These are phyloP conservation scores for Candoia aspera DNA, from an alignment of 2,113 vertebrate species.

Conservation along the genomic window DNA sequence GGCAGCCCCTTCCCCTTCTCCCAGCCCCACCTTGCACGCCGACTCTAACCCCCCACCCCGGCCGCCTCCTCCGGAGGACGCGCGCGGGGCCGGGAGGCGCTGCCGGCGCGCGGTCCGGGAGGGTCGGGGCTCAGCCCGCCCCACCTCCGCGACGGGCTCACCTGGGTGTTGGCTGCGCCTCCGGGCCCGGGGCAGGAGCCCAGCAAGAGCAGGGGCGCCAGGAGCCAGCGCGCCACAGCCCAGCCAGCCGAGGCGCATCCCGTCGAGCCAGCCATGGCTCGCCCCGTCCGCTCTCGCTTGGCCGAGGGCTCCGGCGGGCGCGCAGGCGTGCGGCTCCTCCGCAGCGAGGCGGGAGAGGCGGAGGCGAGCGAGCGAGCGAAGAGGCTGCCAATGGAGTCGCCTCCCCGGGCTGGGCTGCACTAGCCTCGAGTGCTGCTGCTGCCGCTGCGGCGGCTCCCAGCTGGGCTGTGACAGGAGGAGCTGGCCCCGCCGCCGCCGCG, in stretches of 20 bases:
- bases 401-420: neutral
- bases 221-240: neutral
- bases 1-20: neutral
- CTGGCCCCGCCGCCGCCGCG: neutral
- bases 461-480: neutral
- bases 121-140: neutral
- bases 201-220: slow-evolving; percentile 4
- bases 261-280: slow-evolving; percentile 11
- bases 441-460: neutral
- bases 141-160: slow-evolving; percentile 22
- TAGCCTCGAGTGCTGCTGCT: neutral
- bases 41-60: neutral
- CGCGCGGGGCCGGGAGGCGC: neutral
- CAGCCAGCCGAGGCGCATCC: slow-evolving; percentile 1
- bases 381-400: neutral
- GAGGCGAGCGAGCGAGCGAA: neutral
- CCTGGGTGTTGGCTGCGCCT: slow-evolving; percentile 32
- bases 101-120: neutral
- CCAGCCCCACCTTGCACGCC: neutral
- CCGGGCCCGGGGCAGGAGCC: neutral
- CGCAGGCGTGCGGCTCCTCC: neutral
- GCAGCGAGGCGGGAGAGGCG: neutral
- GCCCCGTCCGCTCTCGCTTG: neutral
- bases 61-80: neutral
- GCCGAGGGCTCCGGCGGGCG: neutral